Base-by-base conservation (phyloP, 2,888 invertebrate species). In the Nomada flava region DNA sequence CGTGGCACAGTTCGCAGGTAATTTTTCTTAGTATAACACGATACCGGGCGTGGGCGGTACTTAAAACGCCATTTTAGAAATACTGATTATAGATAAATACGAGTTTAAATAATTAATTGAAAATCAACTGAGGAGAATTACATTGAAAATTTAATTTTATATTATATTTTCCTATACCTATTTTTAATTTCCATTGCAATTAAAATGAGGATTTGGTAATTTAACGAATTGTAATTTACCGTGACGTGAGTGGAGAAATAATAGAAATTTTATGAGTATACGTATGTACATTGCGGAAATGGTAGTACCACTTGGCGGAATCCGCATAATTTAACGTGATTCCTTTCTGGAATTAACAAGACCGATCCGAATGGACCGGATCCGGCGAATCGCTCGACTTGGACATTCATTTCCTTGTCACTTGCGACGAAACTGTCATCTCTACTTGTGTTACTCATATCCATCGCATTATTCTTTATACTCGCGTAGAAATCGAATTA, bases 281-380 rank as follows among this genome's bases (percentile, higher is more conserved):
- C 53, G n/a, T 53, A n/a, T 9, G 20, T 20, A 53, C 53, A 10
- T 53, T 15, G 7, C 57, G 77, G 77, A 78, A 83, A 53, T 29
- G 10, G 76, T 52, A 50, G 52, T 63, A 59, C 55, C 44, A 10
- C 23, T 63, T 42, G 69, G 23, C n/a, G 79, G 76, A 83, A 84
- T 86, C 69, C 82, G 73, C 76, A 69, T 79, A 84, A 86, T 86
- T 79, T 69, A 82, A 70, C 76, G 42, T 59, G 70, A 85, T 79
- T 86, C 70, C 83, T 82, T 87, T 78, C 29, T 20, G 71, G 70
- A 87, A 87, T 87, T 87, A 79, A n/a, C 60, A 68, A 69, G 71
- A 71, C 65, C 53, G n/a, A 47, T 55, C 62, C 83, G 81, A 87
- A 86, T 87, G 79, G 81, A 57, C 53, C 72, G 62, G 83, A 85